Evolutionary conservation across 2,113 vertebrate species (phyloP), one percentile per base, ranked within the genome.

Genomic region (Xiphophorus maculatus): DNA sequence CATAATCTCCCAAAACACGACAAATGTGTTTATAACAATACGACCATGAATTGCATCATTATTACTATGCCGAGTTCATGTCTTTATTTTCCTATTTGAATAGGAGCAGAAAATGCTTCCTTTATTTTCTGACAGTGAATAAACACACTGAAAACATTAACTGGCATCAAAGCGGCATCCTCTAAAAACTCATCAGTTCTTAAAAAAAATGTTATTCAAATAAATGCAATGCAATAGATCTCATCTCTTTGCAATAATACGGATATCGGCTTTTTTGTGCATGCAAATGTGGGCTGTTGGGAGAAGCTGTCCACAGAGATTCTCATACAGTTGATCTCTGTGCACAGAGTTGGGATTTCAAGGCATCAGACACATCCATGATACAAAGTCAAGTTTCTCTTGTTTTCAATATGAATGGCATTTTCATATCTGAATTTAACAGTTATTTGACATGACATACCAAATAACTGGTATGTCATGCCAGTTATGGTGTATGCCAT

Each of bases 81-180:
- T 77, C 3, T 85, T 80, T 84, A 32, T 83, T 62, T 77, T 69
- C 25, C 0, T 66, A 10, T 54, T 78, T 79, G 32, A 83, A 69
- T 79, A 42, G 44, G 69, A 69, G 11, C 42, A 76, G 61, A 63
- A 44, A 64, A 77, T 17, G 44, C 73, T 40, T 15, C 35, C 54
- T 61, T 32, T 67, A 30, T 81, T 30, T 76, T 25, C 63, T 76
- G 35, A 48, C 10, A 5, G 10, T 37, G 66, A 71, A 81, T 79
- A 25, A 77, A 71, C 76, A 30, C 69, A 5, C n/a, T 12, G 28
- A 66, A 19, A 66, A 64, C 48, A 81, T 76, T 65, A 71, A 28
- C 32, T 35, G 51, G 75, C 27, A 74, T n/a, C 70, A 51, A 76
- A 37, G 25, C 19, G 0, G 7, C 25, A 8, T 80, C 63, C 51